These are phyloP conservation scores for Pyrochroa serraticornis DNA, from an alignment of 2,888 invertebrate genomes.

Conservation along the genomic window DNA sequence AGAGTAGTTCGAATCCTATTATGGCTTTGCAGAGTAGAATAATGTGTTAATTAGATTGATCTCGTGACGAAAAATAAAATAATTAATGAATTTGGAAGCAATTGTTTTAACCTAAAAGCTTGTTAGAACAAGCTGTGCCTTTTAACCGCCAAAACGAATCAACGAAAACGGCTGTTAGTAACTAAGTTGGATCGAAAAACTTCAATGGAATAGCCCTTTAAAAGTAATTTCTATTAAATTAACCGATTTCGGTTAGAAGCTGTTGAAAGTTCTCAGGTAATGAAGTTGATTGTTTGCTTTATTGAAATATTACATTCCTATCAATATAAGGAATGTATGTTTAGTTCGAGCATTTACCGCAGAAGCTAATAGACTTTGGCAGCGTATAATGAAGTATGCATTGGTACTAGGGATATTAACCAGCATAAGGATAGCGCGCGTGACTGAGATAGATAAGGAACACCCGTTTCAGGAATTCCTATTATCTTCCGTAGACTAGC, in stretches of 20 bases:
- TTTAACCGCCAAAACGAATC: conserved; percentile 27
- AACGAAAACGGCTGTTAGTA: conserved; percentile 26
- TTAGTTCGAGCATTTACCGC: conserved; percentile 19
- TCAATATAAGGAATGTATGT: conserved; percentile 28
- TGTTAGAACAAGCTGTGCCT: conserved; percentile 22
- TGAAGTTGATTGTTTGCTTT: conserved; percentile 21
- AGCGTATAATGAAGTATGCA: conserved; percentile 45
- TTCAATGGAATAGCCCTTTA: conserved; percentile 19
- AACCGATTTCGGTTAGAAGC: conserved; percentile 24
- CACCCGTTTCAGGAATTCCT: conserved; percentile 31
- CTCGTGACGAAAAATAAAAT: conserved; percentile 14
- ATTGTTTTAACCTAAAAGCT: conserved; percentile 13
- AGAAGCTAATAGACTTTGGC: conserved; percentile 36
- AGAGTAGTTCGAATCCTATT: conserved; percentile 6
- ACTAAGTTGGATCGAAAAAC: conserved; percentile 27
- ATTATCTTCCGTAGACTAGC: conserved; percentile 28
- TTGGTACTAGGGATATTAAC: conserved; percentile 35
- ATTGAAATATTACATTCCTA: conserved; percentile 24
- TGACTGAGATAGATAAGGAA: conserved; percentile 34
- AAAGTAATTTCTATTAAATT: conserved; percentile 26
- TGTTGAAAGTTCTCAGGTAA: conserved; percentile 15
- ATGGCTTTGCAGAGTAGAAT: conserved; percentile 3
- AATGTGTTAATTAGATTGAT: conserved; percentile 7
- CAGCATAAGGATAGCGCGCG: conserved; percentile 30
- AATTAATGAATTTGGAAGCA: conserved; percentile 16